Evolutionary conservation across 2,888 invertebrate genomes (phyloP), one percentile per base, ranked within the genome.

Genomic region (Labia minor): DNA sequence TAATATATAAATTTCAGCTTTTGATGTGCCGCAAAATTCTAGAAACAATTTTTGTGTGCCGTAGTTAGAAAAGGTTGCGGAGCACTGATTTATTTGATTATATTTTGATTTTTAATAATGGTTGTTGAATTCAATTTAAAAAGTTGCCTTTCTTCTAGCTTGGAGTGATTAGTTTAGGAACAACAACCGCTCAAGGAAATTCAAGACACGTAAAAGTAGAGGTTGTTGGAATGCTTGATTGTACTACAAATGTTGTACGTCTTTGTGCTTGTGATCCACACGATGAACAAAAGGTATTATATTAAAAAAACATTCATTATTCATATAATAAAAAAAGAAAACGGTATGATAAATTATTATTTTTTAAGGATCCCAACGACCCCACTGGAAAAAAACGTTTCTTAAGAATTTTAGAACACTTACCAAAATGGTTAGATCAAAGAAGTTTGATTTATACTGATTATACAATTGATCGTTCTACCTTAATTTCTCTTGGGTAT

Each of bases 141-240:
- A n/a, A n/a, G n/a, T n/a, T n/a, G n/a, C n/a, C n/a, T 66, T 61
- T n/a, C 64, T 69, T 70, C 2, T 76, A 80, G 74, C 78, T 90
- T 6, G 93, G 93, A 4, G 90, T 94, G 0, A 93, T 93, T 71
- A 92, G 92, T 1, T 79, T 93, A 65, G 93, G 92, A 0, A 92
- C 92, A 0, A 91, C 92, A 0, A 89, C 90, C 1, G 89, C 90
- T 73, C 86, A 87, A 74, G 87, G 87, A 6, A 83, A 84, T 14
- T 85, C 85, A 74, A 80, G 86, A n/a, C 87, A 89, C 78, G 90
- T 92, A 0, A 92, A 92, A 76, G 91, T 93, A 0, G 92, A 93
- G 77, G 92, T 94, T 4, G 79, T 94, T 63, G 93, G 93, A 0
- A 87, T 92, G 1, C 78, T 91, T 69, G 92, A 94, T 77, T 83